Evolutionary conservation across 2,888 invertebrate genomes (phyloP).

Genomic region (Meandrusa payeni): DNA sequence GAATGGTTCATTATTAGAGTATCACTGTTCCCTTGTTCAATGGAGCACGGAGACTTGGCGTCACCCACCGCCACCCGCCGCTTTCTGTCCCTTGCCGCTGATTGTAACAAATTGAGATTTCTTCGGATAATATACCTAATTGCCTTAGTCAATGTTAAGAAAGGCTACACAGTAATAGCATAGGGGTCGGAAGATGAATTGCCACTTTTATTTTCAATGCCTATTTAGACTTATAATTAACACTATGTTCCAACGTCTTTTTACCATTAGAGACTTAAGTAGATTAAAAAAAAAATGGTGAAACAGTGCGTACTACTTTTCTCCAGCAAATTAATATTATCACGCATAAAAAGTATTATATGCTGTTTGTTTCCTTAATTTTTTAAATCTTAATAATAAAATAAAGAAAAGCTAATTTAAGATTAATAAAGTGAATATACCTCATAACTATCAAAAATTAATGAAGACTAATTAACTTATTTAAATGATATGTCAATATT

Average conservation of each 20-base stretch:
- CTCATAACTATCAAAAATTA: too few relatives aligned
- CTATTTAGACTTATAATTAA: slow-evolving; percentile 5
- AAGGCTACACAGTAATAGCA: slow-evolving; percentile 38
- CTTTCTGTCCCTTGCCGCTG: slow-evolving; percentile 52
- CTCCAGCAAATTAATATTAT: too few relatives aligned
- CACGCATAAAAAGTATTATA: too few relatives aligned
- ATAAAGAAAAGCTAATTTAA: too few relatives aligned
- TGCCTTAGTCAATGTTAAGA: slow-evolving; percentile 39
- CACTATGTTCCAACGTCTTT: not conserved
- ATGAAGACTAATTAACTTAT: too few relatives aligned
- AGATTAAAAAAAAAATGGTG: too few relatives aligned
- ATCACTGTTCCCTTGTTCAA: slow-evolving; percentile 69
- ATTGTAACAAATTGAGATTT: slow-evolving; percentile 73
- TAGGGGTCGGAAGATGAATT: slow-evolving; percentile 58
- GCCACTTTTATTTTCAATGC: slow-evolving; percentile 34
- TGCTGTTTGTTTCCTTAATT: too few relatives aligned
- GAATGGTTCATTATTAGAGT: slow-evolving; percentile 74
- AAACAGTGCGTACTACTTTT: too few relatives aligned
- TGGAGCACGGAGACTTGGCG: slow-evolving; percentile 53
- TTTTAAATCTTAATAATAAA: too few relatives aligned
- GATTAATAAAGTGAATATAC: too few relatives aligned
- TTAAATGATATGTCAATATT: too few relatives aligned
- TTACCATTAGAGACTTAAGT: too few relatives aligned
- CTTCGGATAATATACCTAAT: slow-evolving; percentile 56
- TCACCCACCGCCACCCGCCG: slow-evolving; percentile 42